Evolutionary conservation across 2,888 invertebrate species (phyloP), one percentile per base, ranked within the genome.

Genomic region (Cheilosia pagana): DNA sequence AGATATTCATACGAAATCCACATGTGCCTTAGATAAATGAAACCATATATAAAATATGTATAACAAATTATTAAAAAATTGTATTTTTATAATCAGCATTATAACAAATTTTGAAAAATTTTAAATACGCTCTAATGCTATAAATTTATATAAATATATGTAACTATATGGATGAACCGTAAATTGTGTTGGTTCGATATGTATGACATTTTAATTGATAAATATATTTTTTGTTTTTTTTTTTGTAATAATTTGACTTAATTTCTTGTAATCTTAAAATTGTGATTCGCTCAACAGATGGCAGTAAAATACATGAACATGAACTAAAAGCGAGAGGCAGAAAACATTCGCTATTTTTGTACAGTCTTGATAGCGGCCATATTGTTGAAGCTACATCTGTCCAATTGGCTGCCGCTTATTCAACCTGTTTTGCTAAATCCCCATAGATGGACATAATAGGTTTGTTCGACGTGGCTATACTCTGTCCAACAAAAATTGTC

Each of bases 11-110:
- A 60, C 52, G 16, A 78, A 79, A 79, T 71, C 81, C 71, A 85
- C 67, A 76, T 85, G 85, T 85, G 85, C 85, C 85, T 85, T 85
- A 85, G 81, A 85, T 43, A 81, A 81, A 68, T 67, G 16, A 70
- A 55, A 43, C 55, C 19, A 75, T 57, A 45, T 16, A 50, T 53
- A 41, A 23, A 43, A 55, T 65, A 81, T 57, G 43, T 79, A 53
- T 79, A 79, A 65, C 57, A 72, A 45, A 43, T 71, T 76, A 63
- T 55, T 57, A 60, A 67, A 70, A 65, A 53, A 63, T 43, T 75
- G 59, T 85, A 75, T 85, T 75, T 79, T 75, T 71, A 75, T 74
- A 78, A 62, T 55, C 70, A 57, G 67, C 45, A 31, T 75, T 81
- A 63, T 70, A 79, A 65, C 41, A 52, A 52, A 23, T 48, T 21